Percentiles rank a stretch among this genome's conserved stretches.
Evolutionary conservation across 2,888 invertebrate genomes (phyloP).

Genomic region (Scaptomyza parva): DNA sequence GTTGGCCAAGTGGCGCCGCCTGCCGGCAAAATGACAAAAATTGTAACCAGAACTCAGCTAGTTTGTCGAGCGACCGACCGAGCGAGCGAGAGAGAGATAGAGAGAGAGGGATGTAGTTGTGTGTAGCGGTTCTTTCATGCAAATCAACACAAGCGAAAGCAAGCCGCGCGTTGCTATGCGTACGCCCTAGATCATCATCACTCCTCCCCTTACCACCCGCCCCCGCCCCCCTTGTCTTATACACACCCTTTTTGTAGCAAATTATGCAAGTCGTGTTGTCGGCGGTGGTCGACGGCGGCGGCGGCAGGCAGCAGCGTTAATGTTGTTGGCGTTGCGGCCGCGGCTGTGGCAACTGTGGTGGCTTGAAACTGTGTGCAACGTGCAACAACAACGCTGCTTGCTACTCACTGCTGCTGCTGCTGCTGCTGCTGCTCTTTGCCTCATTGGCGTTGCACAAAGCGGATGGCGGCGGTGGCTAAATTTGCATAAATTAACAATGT

Average conservation of each 20-base stretch:
- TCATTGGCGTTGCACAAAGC: slow-evolving; percentile 79
- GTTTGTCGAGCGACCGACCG: too few relatives aligned
- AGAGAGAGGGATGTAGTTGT: not conserved
- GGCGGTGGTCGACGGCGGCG: slow-evolving; percentile 31
- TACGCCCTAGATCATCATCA: not conserved
- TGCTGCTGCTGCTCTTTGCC: slow-evolving; percentile 49
- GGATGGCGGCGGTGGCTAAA: slow-evolving; percentile 68
- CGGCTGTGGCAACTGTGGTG: slow-evolving; percentile 53
- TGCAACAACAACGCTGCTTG: slow-evolving; percentile 40
- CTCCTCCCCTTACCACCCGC: not conserved
- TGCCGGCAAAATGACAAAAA: slow-evolving; percentile 43
- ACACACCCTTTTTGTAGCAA: slow-evolving; percentile 27
- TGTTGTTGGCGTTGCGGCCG: slow-evolving; percentile 70
- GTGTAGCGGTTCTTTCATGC: slow-evolving; percentile 49
- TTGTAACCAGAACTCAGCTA: slow-evolving; percentile 42
- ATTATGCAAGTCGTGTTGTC: slow-evolving; percentile 66
- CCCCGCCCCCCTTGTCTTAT: not conserved
- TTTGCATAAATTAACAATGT: slow-evolving; percentile 80
- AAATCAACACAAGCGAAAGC: slow-evolving; percentile 68
- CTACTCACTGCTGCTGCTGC: slow-evolving; percentile 22
- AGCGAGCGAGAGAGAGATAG: not conserved
- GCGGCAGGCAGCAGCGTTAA: slow-evolving; percentile 60
- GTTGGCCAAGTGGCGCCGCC: slow-evolving; percentile 49
- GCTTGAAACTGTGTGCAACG: slow-evolving; percentile 43
- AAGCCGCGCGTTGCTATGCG: slow-evolving; percentile 31